Evolutionary conservation across 2,113 vertebrate genomes (phyloP).

Genomic region (Furnarius figulus): DNA sequence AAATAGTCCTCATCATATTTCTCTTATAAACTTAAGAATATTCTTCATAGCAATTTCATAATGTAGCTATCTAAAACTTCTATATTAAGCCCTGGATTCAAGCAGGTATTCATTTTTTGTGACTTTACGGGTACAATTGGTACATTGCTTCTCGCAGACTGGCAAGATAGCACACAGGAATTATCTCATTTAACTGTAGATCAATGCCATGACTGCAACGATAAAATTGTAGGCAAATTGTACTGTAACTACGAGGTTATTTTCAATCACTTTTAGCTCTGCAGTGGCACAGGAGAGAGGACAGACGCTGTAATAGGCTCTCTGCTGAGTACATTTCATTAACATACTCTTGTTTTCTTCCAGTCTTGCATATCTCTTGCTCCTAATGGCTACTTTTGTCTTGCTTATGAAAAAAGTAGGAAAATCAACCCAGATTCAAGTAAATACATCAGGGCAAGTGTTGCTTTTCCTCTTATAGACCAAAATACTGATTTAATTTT

Average conservation of each 20-base stretch:
- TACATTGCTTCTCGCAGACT: conserved; percentile 25
- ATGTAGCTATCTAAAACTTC: conserved; percentile 27
- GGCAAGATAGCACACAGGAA: conserved; percentile 31
- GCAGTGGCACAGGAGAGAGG: not conserved
- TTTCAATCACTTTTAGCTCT: conserved; percentile 64
- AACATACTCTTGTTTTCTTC: conserved; percentile 31
- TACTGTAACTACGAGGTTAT: conserved; percentile 46
- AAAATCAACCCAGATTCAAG: not conserved
- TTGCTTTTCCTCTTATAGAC: not conserved
- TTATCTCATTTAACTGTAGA: conserved; percentile 66
- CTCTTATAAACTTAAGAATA: conserved; percentile 37
- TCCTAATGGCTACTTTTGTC: conserved; percentile 4
- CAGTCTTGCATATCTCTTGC: not conserved
- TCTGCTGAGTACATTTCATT: conserved; percentile 14
- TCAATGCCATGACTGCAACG: conserved; percentile 45
- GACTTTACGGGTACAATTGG: conserved; percentile 3
- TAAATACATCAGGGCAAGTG: not conserved
- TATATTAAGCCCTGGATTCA: conserved; percentile 22
- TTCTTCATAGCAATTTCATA: conserved; percentile 17
- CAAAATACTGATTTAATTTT: not conserved
- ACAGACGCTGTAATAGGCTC: conserved; percentile 20
- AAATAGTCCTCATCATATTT: not conserved
- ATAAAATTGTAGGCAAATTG: conserved; percentile 59
- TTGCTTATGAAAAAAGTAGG: conserved; percentile 19
- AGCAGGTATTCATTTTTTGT: conserved; percentile 41